Conservation (phyloP, 2,888 invertebrate species). For the Philaethria dido region DNA sequence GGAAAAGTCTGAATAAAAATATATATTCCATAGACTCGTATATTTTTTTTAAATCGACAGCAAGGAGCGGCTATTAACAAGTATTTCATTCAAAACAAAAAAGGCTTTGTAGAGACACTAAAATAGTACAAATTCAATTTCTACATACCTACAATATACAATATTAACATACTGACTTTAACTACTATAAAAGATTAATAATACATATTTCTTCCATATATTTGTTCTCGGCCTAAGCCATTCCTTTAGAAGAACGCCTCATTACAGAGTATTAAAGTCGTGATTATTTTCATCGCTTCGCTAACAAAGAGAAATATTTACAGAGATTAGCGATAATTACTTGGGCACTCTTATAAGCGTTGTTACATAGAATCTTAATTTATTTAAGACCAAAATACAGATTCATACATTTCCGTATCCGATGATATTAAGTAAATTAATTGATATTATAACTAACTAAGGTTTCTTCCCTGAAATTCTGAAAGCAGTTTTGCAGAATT, state of each 20-base stretch:
- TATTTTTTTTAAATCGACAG: no score
- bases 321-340: conserved; percentile 67
- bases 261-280: conserved; percentile 68
- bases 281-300: conserved; percentile 77
- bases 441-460: not conserved
- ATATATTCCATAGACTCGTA: no score
- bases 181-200: not conserved
- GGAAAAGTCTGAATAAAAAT: no score
- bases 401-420: no score
- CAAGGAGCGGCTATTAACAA: not conserved
- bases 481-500: no score
- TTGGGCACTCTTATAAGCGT: conserved; percentile 35
- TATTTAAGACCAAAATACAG: no score
- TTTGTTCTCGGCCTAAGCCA: conserved; percentile 13
- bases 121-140: no score
- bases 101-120: no score
- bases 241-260: conserved; percentile 55
- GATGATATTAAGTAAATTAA: not conserved
- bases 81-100: no score
- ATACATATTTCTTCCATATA: not conserved
- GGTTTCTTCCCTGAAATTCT: no score
- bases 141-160: not conserved
- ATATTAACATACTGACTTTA: not conserved
- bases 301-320: conserved; percentile 69
- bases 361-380: not conserved